These are phyloP conservation scores for Patagioenas fasciata DNA, from an alignment of 2,113 vertebrate species.

Conservation along the genomic window DNA sequence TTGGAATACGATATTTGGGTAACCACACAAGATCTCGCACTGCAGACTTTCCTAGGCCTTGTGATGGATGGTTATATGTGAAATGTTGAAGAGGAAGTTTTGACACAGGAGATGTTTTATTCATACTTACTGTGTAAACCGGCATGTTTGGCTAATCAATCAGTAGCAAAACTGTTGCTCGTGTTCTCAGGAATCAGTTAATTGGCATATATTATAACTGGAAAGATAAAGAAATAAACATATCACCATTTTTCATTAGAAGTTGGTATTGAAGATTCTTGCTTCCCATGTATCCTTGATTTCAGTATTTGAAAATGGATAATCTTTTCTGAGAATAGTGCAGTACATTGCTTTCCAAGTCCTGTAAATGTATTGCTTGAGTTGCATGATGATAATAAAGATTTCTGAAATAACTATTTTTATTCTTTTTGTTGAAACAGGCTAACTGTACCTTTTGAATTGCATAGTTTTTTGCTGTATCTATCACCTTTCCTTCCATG, in stretches of 20 bases:
- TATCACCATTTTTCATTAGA: neutral
- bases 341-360: neutral
- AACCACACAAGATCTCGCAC: neutral
- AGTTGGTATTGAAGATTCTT: neutral
- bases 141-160: neutral
- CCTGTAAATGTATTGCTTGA: neutral
- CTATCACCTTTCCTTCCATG: neutral
- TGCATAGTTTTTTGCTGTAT: neutral
- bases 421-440: neutral
- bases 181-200: neutral
- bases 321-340: neutral
- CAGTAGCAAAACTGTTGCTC: neutral
- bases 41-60: neutral
- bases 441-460: neutral
- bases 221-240: neutral
- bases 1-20: neutral
- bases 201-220: neutral
- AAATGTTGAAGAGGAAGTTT: neutral
- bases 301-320: neutral
- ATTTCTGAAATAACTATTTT: neutral
- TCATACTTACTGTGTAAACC: neutral
- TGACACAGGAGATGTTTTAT: neutral
- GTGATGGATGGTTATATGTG: neutral
- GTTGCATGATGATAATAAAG: neutral
- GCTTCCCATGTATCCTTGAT: neutral